Evolutionary conservation across 2,888 invertebrate genomes (phyloP), one percentile per base, ranked within the genome.

Genomic region (Endotricha flammealis): DNA sequence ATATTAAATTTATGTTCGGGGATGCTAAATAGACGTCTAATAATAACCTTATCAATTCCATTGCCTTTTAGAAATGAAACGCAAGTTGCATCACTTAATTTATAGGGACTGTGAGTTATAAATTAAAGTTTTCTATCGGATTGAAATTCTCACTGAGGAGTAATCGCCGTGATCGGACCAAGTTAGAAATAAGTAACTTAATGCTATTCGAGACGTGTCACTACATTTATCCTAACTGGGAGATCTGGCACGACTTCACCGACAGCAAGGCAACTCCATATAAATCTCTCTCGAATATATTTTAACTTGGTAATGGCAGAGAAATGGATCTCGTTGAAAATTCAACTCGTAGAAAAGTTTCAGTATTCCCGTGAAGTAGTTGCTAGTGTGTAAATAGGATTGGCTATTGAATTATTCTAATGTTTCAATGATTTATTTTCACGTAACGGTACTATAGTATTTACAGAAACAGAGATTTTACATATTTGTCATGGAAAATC

Each of bases 141-240:
- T 66, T 57, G 52, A 48, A 57, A 60, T 61, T 64, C 61, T 57
- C 60, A 54, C 58, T 49, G 46, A 40, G 49, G 44, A 42, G 52
- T 50, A 63, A 64, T 62, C 62, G 43, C 50, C 42, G n/a, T 47
- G 54, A 73, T 72, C 73, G 65, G 51, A 45, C 59, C 58, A 64
- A 63, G 57, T 64, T 64, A 48, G 62, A 66, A 67, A 61, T 69
- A 67, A 63, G 63, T 60, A 57, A 63, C 66, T 63, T 71, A 76
- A 77, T 75, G 66, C 64, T 77, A 83, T 82, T 81, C 81, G 74
- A 68, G 77, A 77, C 80, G 79, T 82, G 82, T 80, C 75, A 62
- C 69, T 66, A 74, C 75, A 76, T 76, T 80, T 81, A 83, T 83
- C 76, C 82, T 70, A 74, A 76, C 73, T 67, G 66, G 64, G 57